Percentiles rank a stretch among this genome's conserved stretches.
Conservation (phyloP, 2,888 invertebrate species). For the Ypsolopha sequella region DNA sequence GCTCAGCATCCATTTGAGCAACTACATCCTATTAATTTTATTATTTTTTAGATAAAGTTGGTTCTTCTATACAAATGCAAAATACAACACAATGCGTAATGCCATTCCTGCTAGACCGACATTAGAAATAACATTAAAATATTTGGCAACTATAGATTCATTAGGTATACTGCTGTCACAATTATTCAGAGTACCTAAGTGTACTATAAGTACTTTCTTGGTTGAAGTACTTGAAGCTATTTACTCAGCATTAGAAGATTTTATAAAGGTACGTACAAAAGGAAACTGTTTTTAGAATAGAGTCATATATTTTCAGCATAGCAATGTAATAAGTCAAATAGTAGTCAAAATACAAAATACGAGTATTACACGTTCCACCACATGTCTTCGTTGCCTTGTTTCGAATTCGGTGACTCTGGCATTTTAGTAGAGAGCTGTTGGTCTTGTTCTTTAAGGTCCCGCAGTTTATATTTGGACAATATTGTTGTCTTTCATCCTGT, state of each 20-base stretch:
- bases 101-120: background rate
- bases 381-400: background rate
- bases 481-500: background rate
- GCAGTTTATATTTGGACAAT: constrained; percentile 1
- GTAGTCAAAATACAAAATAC: background rate
- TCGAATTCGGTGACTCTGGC: constrained; percentile 1
- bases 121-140: constrained; percentile 4
- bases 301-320: background rate
- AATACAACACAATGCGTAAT: constrained; percentile 1
- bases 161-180: constrained; percentile 1
- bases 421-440: background rate
- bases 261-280: too few species aligned
- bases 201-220: constrained; percentile 4
- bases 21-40: too few species aligned
- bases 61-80: background rate
- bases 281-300: too few species aligned
- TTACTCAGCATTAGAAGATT: background rate
- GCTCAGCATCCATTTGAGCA: too few species aligned
- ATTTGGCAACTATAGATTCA: constrained; percentile 6
- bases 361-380: constrained; percentile 1
- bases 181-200: constrained; percentile 8
- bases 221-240: background rate
- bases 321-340: background rate
- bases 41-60: constrained; percentile 1
- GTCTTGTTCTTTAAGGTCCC: background rate